Percentiles rank a stretch among this genome's conserved stretches.
phyloP scores from a whole-genome alignment of 1,140 invertebrate species.

The Nixonia krombeini region DNA sequence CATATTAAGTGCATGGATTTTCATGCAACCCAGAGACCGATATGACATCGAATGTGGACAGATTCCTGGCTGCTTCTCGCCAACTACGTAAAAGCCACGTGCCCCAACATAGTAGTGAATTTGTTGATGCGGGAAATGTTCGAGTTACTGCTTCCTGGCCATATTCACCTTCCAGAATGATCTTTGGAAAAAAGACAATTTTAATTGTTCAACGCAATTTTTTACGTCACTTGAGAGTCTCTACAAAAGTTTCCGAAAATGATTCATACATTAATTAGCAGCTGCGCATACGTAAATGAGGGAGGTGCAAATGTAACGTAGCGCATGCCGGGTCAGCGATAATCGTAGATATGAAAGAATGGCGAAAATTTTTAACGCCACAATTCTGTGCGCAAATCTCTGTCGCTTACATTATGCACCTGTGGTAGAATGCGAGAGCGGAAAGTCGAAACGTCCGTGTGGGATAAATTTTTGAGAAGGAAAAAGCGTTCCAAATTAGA shows the following conservation, averaged over 20 bases:
- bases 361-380: not conserved
- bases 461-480: constrained; percentile 10
- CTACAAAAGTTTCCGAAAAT: too few species aligned
- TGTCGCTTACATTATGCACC: not conserved
- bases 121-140: too few species aligned
- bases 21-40: constrained; percentile 38
- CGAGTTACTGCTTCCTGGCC: too few species aligned
- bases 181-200: too few species aligned
- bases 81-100: not conserved
- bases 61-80: not conserved
- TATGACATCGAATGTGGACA: constrained; percentile 26
- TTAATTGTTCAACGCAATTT: too few species aligned
- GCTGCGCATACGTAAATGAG: too few species aligned
- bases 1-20: constrained; percentile 63
- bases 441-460: constrained; percentile 3
- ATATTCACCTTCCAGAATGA: too few species aligned
- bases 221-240: too few species aligned
- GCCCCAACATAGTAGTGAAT: not conserved
- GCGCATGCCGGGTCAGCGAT: not conserved
- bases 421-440: not conserved
- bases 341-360: not conserved
- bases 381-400: constrained; percentile 1
- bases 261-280: too few species aligned
- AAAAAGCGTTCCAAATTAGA: not conserved
- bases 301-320: not conserved